Evolutionary conservation across 2,113 vertebrate genomes (phyloP).

Genomic region (mouse (Mus musculus)): DNA sequence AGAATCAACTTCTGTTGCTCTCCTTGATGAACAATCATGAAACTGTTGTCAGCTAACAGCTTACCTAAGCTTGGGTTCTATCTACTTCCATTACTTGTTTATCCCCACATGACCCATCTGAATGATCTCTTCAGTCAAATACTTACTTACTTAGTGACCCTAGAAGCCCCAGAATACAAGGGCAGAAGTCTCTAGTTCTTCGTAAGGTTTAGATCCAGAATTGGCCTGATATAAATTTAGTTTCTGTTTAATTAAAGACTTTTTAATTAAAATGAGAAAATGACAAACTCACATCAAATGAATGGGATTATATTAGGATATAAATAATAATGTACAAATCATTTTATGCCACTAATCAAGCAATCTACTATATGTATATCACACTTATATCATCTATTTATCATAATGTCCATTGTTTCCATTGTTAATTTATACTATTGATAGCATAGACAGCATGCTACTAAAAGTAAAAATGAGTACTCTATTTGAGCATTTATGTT

Average conservation of each 20-base stretch:
- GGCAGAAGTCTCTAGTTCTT: background rate
- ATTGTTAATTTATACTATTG: background rate
- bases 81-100: background rate
- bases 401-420: background rate
- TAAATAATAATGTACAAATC: background rate
- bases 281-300: background rate
- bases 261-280: background rate
- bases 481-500: background rate
- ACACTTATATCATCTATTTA: background rate
- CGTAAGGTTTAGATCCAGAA: background rate
- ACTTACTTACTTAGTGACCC: background rate
- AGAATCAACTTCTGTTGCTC: background rate
- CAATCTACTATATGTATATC: too few relatives aligned
- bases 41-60: background rate
- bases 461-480: background rate
- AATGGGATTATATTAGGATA: background rate
- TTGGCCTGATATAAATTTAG: background rate
- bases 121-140: background rate
- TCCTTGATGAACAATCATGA: background rate
- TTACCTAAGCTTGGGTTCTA: background rate
- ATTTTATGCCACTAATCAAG: background rate
- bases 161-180: background rate
- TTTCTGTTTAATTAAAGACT: background rate
- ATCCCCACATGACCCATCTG: background rate
- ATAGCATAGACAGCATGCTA: background rate